Conservation (phyloP, 2,797 vertebrate species). For the Cyclopterus lumpus region DNA sequence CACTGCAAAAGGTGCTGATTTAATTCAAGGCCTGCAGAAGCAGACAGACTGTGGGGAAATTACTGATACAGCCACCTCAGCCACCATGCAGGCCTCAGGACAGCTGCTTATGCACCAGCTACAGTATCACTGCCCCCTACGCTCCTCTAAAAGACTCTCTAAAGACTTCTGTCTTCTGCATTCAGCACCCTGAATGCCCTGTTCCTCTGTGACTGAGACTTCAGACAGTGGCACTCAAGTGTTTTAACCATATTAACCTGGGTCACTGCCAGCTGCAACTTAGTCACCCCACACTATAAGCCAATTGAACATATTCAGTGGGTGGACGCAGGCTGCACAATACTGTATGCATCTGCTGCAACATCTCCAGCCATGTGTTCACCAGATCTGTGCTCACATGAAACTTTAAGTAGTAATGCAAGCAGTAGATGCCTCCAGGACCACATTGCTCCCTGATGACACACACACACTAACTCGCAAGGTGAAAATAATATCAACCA, state of each 20-base stretch:
- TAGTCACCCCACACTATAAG: conserved; percentile 63
- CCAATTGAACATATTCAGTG: conserved; percentile 62
- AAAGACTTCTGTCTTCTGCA: conserved; percentile 57
- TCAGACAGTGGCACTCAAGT: conserved; percentile 59
- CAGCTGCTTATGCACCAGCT: conserved; percentile 65
- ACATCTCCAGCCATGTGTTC: conserved; percentile 18
- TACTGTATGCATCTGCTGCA: conserved; percentile 23
- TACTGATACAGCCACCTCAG: conserved; percentile 58
- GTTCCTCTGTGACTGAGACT: conserved; percentile 18
- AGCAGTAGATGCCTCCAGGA: neutral
- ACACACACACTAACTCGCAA: neutral
- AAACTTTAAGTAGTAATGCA: neutral
- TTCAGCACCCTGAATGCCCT: conserved; percentile 55
- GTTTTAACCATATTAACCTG: conserved; percentile 80
- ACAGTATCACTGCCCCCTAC: conserved; percentile 26
- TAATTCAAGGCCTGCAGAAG: conserved; percentile 71
- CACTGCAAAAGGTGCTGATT: conserved; percentile 74
- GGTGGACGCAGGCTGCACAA: conserved; percentile 28
- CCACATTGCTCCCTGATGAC: neutral
- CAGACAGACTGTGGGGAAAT: conserved; percentile 65
- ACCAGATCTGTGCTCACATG: conserved; percentile 20
- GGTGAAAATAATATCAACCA: neutral
- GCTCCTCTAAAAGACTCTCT: conserved; percentile 43
- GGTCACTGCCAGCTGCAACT: conserved; percentile 74
- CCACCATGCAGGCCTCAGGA: conserved; percentile 43